Percentiles rank a stretch among this genome's conserved stretches.
These are phyloP conservation scores for Danio aesculapii DNA, from an alignment of 2,797 vertebrate genomes.

Conservation along the genomic window DNA sequence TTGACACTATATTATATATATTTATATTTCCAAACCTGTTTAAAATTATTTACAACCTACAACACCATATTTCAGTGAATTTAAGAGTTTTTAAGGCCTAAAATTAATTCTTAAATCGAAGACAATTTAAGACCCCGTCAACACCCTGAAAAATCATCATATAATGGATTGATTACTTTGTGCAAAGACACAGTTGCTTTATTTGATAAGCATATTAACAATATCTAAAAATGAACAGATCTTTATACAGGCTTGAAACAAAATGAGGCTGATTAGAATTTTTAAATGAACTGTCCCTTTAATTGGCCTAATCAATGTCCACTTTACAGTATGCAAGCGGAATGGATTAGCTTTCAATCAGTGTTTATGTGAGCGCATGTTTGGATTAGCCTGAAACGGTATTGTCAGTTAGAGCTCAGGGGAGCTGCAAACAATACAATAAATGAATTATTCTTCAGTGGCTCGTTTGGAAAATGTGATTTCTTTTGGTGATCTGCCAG, in stretches of 20 bases:
- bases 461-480: constrained; percentile 75
- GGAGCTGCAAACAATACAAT: constrained; percentile 62
- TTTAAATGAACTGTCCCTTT: neutral
- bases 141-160: too few relatives aligned
- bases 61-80: too few relatives aligned
- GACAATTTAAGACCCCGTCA: too few relatives aligned
- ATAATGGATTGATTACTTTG: too few relatives aligned
- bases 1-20: too few relatives aligned
- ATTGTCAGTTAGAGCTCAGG: constrained; percentile 64
- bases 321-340: constrained; percentile 42
- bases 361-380: constrained; percentile 57
- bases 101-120: too few relatives aligned
- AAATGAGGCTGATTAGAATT: neutral
- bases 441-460: constrained; percentile 72
- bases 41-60: too few relatives aligned
- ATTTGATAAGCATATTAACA: too few relatives aligned
- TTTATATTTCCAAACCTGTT: too few relatives aligned
- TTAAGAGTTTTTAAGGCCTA: too few relatives aligned
- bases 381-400: constrained; percentile 63
- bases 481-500: constrained; percentile 75
- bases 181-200: too few relatives aligned
- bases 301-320: neutral
- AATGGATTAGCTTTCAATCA: constrained; percentile 60
- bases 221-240: too few relatives aligned
- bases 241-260: neutral